Base-by-base conservation (phyloP, 2,888 invertebrate genomes). In the Pachliopta kotzebuea region DNA sequence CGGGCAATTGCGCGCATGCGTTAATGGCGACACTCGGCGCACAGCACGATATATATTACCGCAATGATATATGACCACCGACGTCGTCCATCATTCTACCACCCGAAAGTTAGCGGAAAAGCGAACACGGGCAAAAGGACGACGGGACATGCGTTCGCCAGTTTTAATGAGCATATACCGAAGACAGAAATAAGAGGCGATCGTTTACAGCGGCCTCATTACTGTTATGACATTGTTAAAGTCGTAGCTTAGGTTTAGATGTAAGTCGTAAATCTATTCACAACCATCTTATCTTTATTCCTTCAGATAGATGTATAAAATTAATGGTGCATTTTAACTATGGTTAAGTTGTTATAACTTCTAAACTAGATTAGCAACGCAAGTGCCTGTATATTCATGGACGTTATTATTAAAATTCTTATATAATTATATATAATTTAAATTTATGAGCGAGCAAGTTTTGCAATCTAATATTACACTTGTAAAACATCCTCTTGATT, bases 51-150 rank as follows among this genome's bases (percentile, higher is more conserved):
- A 90, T 90, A 90, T 90, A 90, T 88, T 88, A 84, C 88, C 76
- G 78, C 85, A 87, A 88, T 91, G 90, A 91, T 91, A 90, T 90
- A 91, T 85, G 83, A 78, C 83, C 88, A 84, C 79, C 81, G 84
- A 80, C 83, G 79, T 88, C 90, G 87, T 90, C 76, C 88, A 90
- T 90, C 90, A 90, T 88, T 77, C 89, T 87, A 90, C 90, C 90
- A 90, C 90, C 90, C 90, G 87, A 90, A 90, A 90, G 88, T 90
- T 88, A 90, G 88, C 81, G 83, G 90, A 86, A 90, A 86, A 90
- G 78, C 81, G 77, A 76, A 71, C 69, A 72, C 74, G 79, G 84
- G 81, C 83, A 89, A 90, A 90, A 88, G 76, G 81, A 88, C 79
- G 71, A 68, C 71, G 73, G 76, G 72, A 72, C 74, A 77, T 74